Conservation (phyloP, 2,888 invertebrate species). For the Apotomis capreana region DNA sequence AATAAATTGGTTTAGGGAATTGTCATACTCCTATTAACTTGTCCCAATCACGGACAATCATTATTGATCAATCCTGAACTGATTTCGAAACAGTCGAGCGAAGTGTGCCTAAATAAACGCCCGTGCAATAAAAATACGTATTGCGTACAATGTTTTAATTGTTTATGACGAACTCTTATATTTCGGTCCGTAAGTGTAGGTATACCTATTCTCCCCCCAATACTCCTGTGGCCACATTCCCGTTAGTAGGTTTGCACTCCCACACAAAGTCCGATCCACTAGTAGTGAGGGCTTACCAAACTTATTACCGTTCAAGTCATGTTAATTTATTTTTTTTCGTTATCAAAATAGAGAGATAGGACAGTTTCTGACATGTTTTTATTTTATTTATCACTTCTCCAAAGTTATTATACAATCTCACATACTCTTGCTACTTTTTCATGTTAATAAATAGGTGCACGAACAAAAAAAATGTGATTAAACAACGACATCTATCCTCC, state of each 20-base stretch:
- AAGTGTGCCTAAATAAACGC: neutral
- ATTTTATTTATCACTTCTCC: too few species aligned
- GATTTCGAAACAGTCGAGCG: slow-evolving; percentile 12
- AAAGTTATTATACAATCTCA: neutral
- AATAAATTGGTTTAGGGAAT: slow-evolving; percentile 41
- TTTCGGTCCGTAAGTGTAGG: too few species aligned
- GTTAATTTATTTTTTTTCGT: too few species aligned
- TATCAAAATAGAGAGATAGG: too few species aligned
- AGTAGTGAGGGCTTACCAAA: too few species aligned
- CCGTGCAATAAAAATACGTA: neutral
- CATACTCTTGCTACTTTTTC: slow-evolving; percentile 32
- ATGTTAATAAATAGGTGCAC: neutral
- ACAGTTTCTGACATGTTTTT: too few species aligned
- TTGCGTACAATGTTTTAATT: neutral
- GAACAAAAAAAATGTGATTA: slow-evolving; percentile 15
- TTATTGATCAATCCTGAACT: slow-evolving; percentile 24
- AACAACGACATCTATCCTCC: slow-evolving; percentile 58
- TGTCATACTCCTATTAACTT: slow-evolving; percentile 39
- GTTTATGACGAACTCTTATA: too few species aligned
- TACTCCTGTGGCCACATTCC: too few species aligned
- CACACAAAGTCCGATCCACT: too few species aligned
- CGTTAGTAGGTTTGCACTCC: too few species aligned
- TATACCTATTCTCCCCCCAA: too few species aligned
- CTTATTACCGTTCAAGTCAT: too few species aligned
- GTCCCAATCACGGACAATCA: slow-evolving; percentile 30